Base-by-base conservation (phyloP, 2,113 vertebrate genomes). In the Boulengeromyrus knoepffleri region DNA sequence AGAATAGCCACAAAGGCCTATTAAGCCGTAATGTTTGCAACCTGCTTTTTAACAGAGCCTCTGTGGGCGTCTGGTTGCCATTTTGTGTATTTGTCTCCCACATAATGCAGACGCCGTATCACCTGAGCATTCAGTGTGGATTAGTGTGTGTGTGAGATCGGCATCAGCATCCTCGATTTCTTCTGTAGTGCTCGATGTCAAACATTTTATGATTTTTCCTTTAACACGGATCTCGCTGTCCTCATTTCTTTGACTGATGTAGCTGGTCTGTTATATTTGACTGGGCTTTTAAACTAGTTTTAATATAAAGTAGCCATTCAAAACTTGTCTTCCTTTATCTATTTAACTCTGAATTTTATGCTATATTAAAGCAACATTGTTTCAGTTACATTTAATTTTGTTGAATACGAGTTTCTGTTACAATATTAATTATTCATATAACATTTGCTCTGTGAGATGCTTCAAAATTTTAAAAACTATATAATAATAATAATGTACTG, bases 1-100 rank as follows among this genome's bases (percentile, higher is more conserved):
- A 90, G 74, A 89, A 91, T 85, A 42, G 84, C 85, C 92, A 92
- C 91, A 91, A 93, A 90, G 93, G 58, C 87, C 56, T 85, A 91
- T 90, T 87, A 90, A 52, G 91, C 88, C 90, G n/a, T 88, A 91
- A 90, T 88, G 89, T 87, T 87, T 80, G 83, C 88, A 90, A 89
- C 39, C 90, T 89, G 56, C 74, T 90, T 56, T 89, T 89, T 52
- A 88, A 89, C 88, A 87, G 92, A 90, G 86, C 24, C 88, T 90
- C 42, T 66, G 88, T 50, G 39, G 88, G 89, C 87, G 46, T 88
- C 39, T 47, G 39, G 83, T 85, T 85, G 83, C 74, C 36, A 19
- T 80, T 85, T 24, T 85, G 45, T 85, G 42, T 9, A 85, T 85
- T 70, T 27, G 45, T 49, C 88, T 24, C 5, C 2, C 21, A 5